Conservation (phyloP, 2,888 invertebrate species). For the Drosophila hamatofila region DNA sequence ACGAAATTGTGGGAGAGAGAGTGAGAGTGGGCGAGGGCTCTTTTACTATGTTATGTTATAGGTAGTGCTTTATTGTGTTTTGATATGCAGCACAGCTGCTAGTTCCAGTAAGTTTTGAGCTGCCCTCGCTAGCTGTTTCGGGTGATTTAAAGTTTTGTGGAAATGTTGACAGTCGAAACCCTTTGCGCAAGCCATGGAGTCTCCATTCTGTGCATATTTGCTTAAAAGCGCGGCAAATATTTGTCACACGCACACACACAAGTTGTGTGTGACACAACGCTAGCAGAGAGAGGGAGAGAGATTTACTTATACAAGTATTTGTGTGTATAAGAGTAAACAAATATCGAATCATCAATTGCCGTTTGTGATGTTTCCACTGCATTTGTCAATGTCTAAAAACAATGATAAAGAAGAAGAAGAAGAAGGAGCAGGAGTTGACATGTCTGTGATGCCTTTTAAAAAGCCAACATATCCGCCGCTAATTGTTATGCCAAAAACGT, state of each 20-base stretch:
- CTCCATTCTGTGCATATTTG: slow-evolving; percentile 48
- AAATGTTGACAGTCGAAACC: slow-evolving; percentile 63
- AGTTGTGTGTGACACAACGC: no score
- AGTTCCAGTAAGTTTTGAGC: neutral
- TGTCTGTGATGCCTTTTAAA: slow-evolving; percentile 31
- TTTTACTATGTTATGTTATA: neutral
- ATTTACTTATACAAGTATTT: neutral
- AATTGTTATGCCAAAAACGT: slow-evolving; percentile 74
- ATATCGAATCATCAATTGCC: slow-evolving; percentile 51
- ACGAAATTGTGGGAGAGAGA: no score
- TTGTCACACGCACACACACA: slow-evolving; percentile 48
- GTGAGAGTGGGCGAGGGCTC: neutral
- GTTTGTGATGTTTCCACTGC: slow-evolving; percentile 45
- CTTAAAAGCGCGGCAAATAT: slow-evolving; percentile 71
- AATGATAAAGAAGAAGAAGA: slow-evolving; percentile 24
- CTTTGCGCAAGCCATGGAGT: slow-evolving; percentile 30
- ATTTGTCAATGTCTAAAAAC: slow-evolving; percentile 58
- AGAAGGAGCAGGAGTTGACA: slow-evolving; percentile 25
- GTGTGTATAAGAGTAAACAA: slow-evolving; percentile 13
- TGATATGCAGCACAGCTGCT: neutral
- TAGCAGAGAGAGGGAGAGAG: neutral
- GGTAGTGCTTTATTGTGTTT: no score
- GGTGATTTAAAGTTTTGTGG: slow-evolving; percentile 45
- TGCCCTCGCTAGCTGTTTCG: slow-evolving; percentile 29
- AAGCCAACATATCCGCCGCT: slow-evolving; percentile 45